A percentile compares a stretch with the other conserved stretches of the same genome.
These are phyloP conservation scores for Lepidurus apus DNA, from an alignment of 1,140 invertebrate species.

Conservation along the genomic window DNA sequence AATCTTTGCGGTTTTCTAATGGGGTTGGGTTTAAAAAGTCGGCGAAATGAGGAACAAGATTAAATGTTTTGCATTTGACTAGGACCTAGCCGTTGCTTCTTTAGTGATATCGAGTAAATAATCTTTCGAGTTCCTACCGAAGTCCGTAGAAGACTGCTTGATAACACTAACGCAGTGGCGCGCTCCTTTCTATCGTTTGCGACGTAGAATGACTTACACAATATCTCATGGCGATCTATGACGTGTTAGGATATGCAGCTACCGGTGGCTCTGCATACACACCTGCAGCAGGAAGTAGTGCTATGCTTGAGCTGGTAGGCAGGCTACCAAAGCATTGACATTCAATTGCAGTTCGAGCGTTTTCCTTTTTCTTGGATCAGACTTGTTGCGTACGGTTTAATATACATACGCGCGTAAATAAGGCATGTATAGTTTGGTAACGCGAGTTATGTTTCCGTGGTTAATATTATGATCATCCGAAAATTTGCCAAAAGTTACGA, in stretches of 20 bases:
- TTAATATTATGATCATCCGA: not conserved
- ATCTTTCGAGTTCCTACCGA: not conserved
- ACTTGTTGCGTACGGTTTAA: not conserved
- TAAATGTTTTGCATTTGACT: not conserved
- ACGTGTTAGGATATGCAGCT: not conserved
- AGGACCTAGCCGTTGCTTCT: not conserved
- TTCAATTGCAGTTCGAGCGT: not conserved
- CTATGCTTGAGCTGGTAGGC: conserved; percentile 16
- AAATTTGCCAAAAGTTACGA: not conserved
- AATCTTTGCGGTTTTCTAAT: too few relatives aligned
- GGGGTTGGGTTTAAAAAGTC: too few relatives aligned
- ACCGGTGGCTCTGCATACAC: not conserved
- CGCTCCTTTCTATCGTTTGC: not conserved
- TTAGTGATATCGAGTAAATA: not conserved
- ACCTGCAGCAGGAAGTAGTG: conserved; percentile 17
- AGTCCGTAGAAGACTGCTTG: not conserved
- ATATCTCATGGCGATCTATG: not conserved
- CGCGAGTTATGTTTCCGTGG: not conserved
- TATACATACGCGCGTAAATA: not conserved
- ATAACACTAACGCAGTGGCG: not conserved
- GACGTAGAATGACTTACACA: not conserved
- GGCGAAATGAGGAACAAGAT: too few relatives aligned
- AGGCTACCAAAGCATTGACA: conserved; percentile 10
- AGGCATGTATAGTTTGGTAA: not conserved
- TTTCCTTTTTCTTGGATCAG: not conserved